Base-by-base conservation (phyloP, 2,113 vertebrate genomes). In the Tetraodon nigroviridis region DNA sequence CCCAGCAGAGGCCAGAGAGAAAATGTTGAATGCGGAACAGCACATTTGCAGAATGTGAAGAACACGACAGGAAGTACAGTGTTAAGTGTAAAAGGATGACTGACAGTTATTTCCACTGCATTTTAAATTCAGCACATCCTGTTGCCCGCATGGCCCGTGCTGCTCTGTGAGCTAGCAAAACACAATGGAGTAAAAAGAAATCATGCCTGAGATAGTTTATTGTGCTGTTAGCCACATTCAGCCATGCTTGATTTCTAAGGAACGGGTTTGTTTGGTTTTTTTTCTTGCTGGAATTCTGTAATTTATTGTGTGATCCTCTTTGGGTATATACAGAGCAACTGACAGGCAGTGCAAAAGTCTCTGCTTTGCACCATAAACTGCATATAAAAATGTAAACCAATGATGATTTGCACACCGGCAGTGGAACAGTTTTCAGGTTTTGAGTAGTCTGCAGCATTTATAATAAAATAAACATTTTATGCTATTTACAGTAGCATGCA, bases 301-400 rank as follows among this genome's bases (percentile, higher is more conserved):
- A 49, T 64, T 78, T 47, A 67, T 45, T 59, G 16, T 15, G 17
- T 7, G 6, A 22, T 64, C 45, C 13, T 67, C 49, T 51, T 46
- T 65, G 61, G 24, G 63, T 54, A 78, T 67, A 53, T 59, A 54
- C 21, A 61, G 53, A 8, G 18, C 41, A 55, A 49, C 51, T 20
- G 22, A 41, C 51, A 73, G 45, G 63, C 37, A 49, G 18, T 47
- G 44, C 55, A 46, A 51, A 46, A 53, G 45, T 27, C 12, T 27
- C 12, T 73, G 61, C 75, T 76, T 76, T 76, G 53, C 54, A 47
- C 32, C 29, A 49, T 64, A 75, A 72, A 78, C 61, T 64, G 44
- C 62, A 57, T 63, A 13, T 48, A 47, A 58, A 27, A 70, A 50
- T 75, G 59, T 78, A 69, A 78, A 73, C 53, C 8, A 3, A 58